Evolutionary conservation across 2,888 invertebrate genomes (phyloP).

Genomic region (Pollenia amentaria): DNA sequence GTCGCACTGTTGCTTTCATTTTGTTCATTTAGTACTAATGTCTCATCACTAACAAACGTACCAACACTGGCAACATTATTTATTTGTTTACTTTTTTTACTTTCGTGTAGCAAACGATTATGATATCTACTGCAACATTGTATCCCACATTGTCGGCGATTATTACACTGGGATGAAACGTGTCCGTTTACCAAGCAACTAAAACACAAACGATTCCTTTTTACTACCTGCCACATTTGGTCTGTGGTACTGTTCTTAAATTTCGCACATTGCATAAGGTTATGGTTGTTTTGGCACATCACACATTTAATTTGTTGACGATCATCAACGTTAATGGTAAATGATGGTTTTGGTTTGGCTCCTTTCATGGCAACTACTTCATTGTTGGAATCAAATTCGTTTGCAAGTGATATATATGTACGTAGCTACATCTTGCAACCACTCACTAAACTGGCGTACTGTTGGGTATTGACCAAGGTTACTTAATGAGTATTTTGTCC

Average conservation of each 20-base stretch:
- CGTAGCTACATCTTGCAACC: conserved; percentile 55
- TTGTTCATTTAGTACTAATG: not conserved
- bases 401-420: conserved; percentile 41
- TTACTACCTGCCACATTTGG: conserved; percentile 41
- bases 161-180: conserved; percentile 16
- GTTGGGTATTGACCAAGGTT: conserved; percentile 38
- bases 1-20: not conserved
- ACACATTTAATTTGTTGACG: not conserved
- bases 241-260: conserved; percentile 34
- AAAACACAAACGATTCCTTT: conserved; percentile 31
- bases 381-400: not conserved
- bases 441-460: conserved; percentile 56
- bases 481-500: conserved; percentile 41
- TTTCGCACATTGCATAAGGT: conserved; percentile 32
- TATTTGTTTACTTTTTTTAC: not conserved
- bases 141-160: conserved; percentile 37
- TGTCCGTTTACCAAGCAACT: conserved; percentile 14
- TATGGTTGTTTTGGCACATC: conserved; percentile 14
- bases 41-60: not conserved
- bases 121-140: conserved; percentile 11
- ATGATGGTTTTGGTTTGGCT: conserved; percentile 5
- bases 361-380: not conserved
- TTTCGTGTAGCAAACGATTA: conserved; percentile 42
- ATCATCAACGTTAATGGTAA: conserved; percentile 32
- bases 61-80: not conserved